phyloP scores from a whole-genome alignment of 2,888 invertebrate species.

The Xylota sylvarum region DNA sequence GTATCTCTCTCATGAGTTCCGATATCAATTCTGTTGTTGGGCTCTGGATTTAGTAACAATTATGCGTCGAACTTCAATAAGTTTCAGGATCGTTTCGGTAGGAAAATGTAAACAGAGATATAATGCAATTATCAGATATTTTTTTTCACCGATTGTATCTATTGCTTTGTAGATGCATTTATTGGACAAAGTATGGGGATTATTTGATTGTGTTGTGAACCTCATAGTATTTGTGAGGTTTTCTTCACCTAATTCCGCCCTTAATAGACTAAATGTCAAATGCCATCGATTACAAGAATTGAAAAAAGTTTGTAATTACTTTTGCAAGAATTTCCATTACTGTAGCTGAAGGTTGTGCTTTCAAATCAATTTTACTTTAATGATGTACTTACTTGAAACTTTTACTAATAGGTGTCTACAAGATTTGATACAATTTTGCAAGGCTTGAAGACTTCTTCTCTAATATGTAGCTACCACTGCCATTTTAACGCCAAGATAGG shows the following conservation, averaged over 20 bases:
- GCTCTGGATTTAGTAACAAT: slow-evolving; percentile 69
- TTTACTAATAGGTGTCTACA: too few species aligned
- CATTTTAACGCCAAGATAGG: too few species aligned
- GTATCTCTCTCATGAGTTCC: slow-evolving; percentile 41
- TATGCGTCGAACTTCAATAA: slow-evolving; percentile 65
- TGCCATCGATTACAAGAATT: not conserved
- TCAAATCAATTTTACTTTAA: too few species aligned
- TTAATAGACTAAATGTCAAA: not conserved
- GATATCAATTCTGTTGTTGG: slow-evolving; percentile 66
- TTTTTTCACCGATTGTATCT: slow-evolving; percentile 7
- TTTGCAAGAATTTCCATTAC: not conserved
- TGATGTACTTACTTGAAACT: too few species aligned
- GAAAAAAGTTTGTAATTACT: slow-evolving; percentile 1
- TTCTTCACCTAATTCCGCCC: not conserved
- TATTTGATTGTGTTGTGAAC: slow-evolving; percentile 3
- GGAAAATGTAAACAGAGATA: slow-evolving; percentile 58
- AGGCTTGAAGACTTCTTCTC: too few species aligned
- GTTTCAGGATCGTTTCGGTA: slow-evolving; percentile 68
- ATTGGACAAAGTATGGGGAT: slow-evolving; percentile 2
- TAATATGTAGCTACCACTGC: too few species aligned
- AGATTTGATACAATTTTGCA: too few species aligned
- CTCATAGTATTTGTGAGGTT: not conserved
- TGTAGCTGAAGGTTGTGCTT: not conserved
- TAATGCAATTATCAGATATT: slow-evolving; percentile 66
- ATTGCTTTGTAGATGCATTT: not conserved